Evolutionary conservation across 1,140 invertebrate genomes (phyloP).

Genomic region (Idris sp.): DNA sequence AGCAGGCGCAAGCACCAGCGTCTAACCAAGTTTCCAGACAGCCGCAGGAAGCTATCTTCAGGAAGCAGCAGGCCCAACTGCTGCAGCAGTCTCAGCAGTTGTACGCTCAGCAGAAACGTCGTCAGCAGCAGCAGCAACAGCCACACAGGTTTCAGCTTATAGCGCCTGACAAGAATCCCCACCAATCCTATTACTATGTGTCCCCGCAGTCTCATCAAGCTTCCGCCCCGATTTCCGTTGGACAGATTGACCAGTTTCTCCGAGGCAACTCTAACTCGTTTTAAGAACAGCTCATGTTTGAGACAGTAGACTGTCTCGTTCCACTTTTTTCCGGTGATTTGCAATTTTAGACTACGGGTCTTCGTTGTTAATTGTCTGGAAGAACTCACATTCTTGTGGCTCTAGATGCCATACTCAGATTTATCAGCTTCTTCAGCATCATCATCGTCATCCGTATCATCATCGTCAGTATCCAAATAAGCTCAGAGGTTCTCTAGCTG

Average conservation of each 20-base stretch:
- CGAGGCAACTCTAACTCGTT: slow-evolving; percentile 84
- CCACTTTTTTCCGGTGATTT: too few species aligned
- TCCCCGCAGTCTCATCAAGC: slow-evolving; percentile 56
- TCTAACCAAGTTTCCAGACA: slow-evolving; percentile 51
- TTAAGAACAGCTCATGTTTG: too few species aligned
- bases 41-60: slow-evolving; percentile 83
- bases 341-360: too few species aligned
- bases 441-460: too few species aligned
- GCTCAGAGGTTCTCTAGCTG: too few species aligned
- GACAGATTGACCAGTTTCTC: slow-evolving; percentile 89
- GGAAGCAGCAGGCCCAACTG: slow-evolving; percentile 84
- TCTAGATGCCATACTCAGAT: too few species aligned
- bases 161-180: slow-evolving; percentile 72
- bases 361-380: too few species aligned
- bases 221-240: slow-evolving; percentile 76
- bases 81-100: slow-evolving; percentile 86
- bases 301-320: too few species aligned
- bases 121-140: slow-evolving; percentile 80
- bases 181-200: slow-evolving; percentile 83
- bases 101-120: slow-evolving; percentile 84
- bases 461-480: too few species aligned
- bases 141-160: slow-evolving; percentile 75
- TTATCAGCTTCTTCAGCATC: too few species aligned
- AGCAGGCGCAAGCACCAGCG: slow-evolving; percentile 76
- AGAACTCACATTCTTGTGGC: too few species aligned